Evolutionary conservation across 2,113 vertebrate species (phyloP).

Genomic region (Mellivora capensis): DNA sequence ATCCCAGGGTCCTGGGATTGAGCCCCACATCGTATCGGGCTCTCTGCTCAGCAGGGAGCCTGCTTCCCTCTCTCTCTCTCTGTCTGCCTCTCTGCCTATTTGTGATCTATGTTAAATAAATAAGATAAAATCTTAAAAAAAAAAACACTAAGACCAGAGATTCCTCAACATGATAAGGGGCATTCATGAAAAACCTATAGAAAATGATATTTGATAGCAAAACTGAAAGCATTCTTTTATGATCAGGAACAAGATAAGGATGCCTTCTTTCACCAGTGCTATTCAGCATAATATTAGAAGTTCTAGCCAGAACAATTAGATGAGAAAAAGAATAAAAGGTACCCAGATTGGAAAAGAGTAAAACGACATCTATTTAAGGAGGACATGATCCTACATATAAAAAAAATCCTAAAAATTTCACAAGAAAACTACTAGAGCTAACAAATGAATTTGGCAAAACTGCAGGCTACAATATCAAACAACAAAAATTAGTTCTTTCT

Average conservation of each 20-base stretch:
- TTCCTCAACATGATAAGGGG: background rate
- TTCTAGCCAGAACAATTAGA: background rate
- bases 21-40: too few relatives aligned
- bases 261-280: background rate
- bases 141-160: background rate
- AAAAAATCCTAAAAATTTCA: background rate
- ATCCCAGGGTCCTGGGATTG: too few relatives aligned
- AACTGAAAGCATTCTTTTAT: background rate
- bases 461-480: background rate
- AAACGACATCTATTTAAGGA: background rate
- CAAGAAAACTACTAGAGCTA: background rate
- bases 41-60: too few relatives aligned
- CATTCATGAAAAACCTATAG: background rate
- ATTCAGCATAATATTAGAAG: background rate
- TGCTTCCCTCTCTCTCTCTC: too few relatives aligned
- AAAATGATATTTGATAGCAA: background rate
- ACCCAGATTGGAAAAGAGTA: background rate
- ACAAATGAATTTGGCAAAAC: background rate
- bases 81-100: too few relatives aligned
- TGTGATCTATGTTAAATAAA: too few relatives aligned
- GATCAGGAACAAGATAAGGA: background rate
- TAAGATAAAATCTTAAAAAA: too few relatives aligned
- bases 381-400: background rate
- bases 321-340: background rate
- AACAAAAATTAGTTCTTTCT: constrained; percentile 9